Conservation (phyloP, 2,113 vertebrate genomes). For the Grallaria varia region DNA sequence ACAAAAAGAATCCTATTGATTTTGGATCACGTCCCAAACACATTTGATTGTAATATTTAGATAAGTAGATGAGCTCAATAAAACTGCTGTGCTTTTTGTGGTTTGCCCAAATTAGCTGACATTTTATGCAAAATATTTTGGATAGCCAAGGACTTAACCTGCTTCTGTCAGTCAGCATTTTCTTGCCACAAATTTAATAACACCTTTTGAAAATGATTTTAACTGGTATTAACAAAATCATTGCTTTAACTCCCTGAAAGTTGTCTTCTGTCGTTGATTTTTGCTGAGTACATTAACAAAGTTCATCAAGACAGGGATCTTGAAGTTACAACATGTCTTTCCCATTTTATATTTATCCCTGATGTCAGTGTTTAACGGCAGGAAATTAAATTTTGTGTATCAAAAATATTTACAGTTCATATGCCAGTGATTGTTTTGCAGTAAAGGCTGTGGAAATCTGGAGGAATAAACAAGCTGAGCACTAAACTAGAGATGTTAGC, state of each 20-base stretch:
- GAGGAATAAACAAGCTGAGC: neutral
- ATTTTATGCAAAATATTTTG: slow-evolving; percentile 23
- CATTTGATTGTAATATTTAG: neutral
- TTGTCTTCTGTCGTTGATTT: neutral
- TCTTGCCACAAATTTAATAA: slow-evolving; percentile 10
- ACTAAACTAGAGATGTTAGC: neutral
- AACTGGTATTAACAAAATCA: slow-evolving; percentile 18
- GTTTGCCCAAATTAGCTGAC: neutral
- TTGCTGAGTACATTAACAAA: slow-evolving; percentile 12
- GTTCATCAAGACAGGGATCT: slow-evolving; percentile 7
- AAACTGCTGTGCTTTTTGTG: neutral
- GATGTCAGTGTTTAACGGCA: slow-evolving; percentile 40
- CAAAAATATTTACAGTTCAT: slow-evolving; percentile 62
- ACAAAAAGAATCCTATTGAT: neutral
- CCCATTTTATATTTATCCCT: slow-evolving; percentile 44
- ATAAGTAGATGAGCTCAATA: neutral
- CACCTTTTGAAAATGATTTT: slow-evolving; percentile 42
- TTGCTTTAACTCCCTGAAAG: neutral
- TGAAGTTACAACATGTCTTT: slow-evolving; percentile 34
- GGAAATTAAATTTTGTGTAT: slow-evolving; percentile 28
- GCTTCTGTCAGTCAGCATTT: slow-evolving; percentile 13
- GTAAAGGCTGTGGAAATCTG: neutral
- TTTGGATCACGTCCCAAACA: neutral
- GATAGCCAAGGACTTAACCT: neutral
- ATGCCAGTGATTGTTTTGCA: slow-evolving; percentile 1